Percentiles rank a stretch among this genome's conserved stretches.
Evolutionary conservation across 2,113 vertebrate genomes (phyloP).

Genomic region (Campylomormyrus tamandua): DNA sequence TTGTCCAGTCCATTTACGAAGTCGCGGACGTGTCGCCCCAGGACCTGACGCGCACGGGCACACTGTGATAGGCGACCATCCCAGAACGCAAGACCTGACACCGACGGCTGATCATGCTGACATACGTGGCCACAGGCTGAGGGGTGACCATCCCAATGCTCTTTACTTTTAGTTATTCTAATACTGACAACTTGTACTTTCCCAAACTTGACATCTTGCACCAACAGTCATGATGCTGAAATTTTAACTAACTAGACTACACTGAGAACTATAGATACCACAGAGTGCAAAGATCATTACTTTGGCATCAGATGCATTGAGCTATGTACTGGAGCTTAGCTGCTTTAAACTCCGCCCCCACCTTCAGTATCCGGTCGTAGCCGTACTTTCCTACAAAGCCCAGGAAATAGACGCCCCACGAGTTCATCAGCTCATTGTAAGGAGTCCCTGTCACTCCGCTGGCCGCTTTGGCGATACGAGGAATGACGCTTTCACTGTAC

Average conservation of each 20-base stretch:
- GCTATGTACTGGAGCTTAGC: too few relatives aligned
- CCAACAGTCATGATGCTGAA: background rate
- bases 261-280: background rate
- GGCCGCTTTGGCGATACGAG: constrained; percentile 59
- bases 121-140: background rate
- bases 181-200: background rate
- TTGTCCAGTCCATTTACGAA: constrained; percentile 67
- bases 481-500: constrained; percentile 62
- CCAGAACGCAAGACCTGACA: background rate
- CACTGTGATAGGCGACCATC: background rate
- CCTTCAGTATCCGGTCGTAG: constrained; percentile 66
- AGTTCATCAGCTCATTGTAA: constrained; percentile 68
- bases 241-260: background rate
- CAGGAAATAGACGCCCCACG: constrained; percentile 65
- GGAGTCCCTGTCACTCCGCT: constrained; percentile 62
- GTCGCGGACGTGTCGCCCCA: constrained; percentile 60
- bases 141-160: background rate
- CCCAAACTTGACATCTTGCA: background rate
- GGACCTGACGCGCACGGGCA: constrained; percentile 32
- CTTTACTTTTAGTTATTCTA: background rate
- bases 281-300: background rate
- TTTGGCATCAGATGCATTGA: background rate
- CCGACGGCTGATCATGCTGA: background rate
- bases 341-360: constrained; percentile 17
- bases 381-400: constrained; percentile 65